Evolutionary conservation across 2,797 vertebrate genomes (phyloP).

Genomic region (Sebastes matsubarae): DNA sequence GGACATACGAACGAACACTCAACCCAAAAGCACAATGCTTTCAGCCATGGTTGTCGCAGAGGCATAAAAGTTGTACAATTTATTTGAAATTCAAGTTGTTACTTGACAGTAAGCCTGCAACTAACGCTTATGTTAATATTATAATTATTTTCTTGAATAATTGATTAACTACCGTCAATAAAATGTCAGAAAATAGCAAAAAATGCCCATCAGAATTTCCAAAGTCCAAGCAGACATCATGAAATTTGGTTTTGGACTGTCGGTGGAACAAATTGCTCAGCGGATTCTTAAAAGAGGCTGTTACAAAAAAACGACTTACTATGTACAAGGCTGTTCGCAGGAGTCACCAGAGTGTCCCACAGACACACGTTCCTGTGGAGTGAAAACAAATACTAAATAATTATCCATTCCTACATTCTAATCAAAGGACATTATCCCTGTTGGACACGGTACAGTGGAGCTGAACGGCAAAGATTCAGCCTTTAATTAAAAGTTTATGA

Average conservation of each 20-base stretch:
- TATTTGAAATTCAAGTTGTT: background rate
- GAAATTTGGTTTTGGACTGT: background rate
- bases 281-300: background rate
- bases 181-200: background rate
- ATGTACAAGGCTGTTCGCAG: slow-evolving; percentile 91
- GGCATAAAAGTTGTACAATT: background rate
- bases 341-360: slow-evolving; percentile 96
- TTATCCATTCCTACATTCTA: background rate
- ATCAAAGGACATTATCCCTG: background rate
- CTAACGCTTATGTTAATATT: background rate
- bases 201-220: background rate
- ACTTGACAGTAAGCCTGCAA: background rate
- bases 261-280: background rate
- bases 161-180: background rate
- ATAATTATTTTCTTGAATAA: background rate
- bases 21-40: background rate
- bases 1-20: no score
- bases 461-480: background rate
- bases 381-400: slow-evolving; percentile 12
- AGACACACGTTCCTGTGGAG: slow-evolving; percentile 93
- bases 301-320: slow-evolving; percentile 80
- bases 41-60: background rate
- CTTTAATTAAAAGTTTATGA: background rate
- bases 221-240: background rate
- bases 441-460: background rate